Evolutionary conservation across 2,113 vertebrate species (phyloP).

Genomic region (Toxotes chatareus): DNA sequence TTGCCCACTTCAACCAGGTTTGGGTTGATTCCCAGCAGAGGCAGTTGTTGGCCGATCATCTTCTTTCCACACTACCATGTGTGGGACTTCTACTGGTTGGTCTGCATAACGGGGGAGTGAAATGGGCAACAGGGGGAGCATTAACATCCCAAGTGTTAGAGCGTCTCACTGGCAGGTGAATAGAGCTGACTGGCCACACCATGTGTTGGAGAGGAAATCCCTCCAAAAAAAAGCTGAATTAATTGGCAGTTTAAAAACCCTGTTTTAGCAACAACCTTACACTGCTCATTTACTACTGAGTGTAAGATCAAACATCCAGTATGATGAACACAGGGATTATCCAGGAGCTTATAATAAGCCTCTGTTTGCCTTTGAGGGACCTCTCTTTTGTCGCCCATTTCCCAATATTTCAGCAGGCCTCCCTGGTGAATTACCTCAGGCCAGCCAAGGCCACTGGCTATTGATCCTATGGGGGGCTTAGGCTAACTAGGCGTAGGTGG

Average conservation of each 20-base stretch:
- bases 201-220: slow-evolving; percentile 50
- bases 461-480: slow-evolving; percentile 75
- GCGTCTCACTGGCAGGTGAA: slow-evolving; percentile 20
- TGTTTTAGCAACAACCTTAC: slow-evolving; percentile 38
- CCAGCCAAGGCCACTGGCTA: slow-evolving; percentile 70
- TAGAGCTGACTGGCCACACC: slow-evolving; percentile 39
- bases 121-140: not conserved
- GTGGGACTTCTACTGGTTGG: slow-evolving; percentile 5
- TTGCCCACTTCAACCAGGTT: too few species aligned
- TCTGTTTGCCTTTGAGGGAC: slow-evolving; percentile 65
- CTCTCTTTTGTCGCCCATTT: slow-evolving; percentile 61
- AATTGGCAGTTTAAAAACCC: slow-evolving; percentile 52
- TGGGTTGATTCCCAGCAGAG: not conserved
- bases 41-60: not conserved
- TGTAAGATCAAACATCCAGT: slow-evolving; percentile 67
- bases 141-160: slow-evolving; percentile 6
- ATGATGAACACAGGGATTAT: slow-evolving; percentile 69
- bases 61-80: not conserved
- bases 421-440: slow-evolving; percentile 53
- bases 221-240: slow-evolving; percentile 11
- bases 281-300: slow-evolving; percentile 49
- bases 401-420: slow-evolving; percentile 55
- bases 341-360: slow-evolving; percentile 60
- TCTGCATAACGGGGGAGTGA: not conserved
- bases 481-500: not conserved